Percentiles rank a stretch among this genome's conserved stretches.
Conservation (phyloP, 2,888 invertebrate genomes). For the Hemaris fuciformis region DNA sequence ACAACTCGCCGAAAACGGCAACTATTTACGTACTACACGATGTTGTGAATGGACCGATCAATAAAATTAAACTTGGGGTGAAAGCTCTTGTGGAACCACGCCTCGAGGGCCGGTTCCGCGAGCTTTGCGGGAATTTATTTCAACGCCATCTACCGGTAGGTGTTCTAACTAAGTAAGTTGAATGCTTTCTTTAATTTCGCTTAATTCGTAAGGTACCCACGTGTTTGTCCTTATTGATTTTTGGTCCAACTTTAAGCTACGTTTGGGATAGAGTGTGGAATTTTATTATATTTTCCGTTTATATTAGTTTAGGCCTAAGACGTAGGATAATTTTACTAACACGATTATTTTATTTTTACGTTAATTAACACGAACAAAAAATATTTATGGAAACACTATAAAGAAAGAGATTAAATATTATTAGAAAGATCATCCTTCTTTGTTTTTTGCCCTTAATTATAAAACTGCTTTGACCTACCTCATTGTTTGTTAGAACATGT, state of each 20-base stretch:
- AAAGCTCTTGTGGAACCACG: constrained; percentile 65
- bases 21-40: constrained; percentile 49
- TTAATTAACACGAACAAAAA: no score
- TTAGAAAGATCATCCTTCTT: no score
- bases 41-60: constrained; percentile 56
- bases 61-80: constrained; percentile 64
- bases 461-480: background rate
- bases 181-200: background rate
- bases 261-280: background rate
- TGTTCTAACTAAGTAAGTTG: constrained; percentile 22
- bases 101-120: constrained; percentile 50
- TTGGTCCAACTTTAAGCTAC: background rate
- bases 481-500: background rate
- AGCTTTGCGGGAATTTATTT: constrained; percentile 37
- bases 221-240: background rate
- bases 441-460: background rate
- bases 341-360: no score
- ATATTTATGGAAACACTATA: no score
- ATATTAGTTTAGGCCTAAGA: no score
- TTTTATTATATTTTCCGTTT: no score
- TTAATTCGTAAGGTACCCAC: background rate
- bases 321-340: no score
- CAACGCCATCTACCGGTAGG: constrained; percentile 56
- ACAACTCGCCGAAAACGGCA: constrained; percentile 47
- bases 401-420: no score